Conservation (phyloP, 2,888 invertebrate species). For the Rhagophthalmus giganteus region DNA sequence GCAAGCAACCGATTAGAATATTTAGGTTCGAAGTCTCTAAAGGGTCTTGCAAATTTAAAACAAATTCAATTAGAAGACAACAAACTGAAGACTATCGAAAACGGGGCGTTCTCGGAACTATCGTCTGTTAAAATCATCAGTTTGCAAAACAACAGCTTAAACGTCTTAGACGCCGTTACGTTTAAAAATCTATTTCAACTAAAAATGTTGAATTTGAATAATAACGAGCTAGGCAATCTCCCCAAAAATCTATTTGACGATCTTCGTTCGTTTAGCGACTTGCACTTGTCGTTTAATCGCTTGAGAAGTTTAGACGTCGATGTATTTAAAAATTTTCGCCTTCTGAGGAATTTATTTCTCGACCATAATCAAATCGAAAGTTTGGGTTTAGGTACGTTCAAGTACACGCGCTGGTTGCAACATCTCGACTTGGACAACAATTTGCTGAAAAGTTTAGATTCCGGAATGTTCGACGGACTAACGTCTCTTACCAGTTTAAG, state of each 20-base stretch:
- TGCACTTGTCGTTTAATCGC: background rate
- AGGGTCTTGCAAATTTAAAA: conserved; percentile 7
- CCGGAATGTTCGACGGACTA: conserved; percentile 3
- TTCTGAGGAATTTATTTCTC: conserved; percentile 4
- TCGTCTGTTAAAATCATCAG: background rate
- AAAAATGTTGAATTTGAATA: background rate
- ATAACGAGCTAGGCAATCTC: conserved; percentile 2
- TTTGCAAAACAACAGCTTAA: conserved; percentile 2
- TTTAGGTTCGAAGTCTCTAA: background rate
- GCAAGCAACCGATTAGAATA: conserved; percentile 1
- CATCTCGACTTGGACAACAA: conserved; percentile 5
- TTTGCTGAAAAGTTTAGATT: conserved; percentile 3
- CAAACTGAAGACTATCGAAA: background rate
- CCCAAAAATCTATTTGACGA: conserved; percentile 7
- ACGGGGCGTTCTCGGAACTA: background rate
- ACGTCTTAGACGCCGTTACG: background rate
- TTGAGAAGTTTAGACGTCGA: background rate
- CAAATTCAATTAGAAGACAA: conserved; percentile 7
- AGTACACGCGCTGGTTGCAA: conserved; percentile 3
- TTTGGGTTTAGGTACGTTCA: conserved; percentile 5
- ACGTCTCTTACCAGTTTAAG: background rate
- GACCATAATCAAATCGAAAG: conserved; percentile 3
- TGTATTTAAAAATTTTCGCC: conserved; percentile 1
- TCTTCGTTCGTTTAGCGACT: background rate
- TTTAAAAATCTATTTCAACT: conserved; percentile 1